Percentiles rank a stretch among this genome's conserved stretches.
Evolutionary conservation across 2,113 vertebrate species (phyloP).

Genomic region (Tiliqua scincoides): DNA sequence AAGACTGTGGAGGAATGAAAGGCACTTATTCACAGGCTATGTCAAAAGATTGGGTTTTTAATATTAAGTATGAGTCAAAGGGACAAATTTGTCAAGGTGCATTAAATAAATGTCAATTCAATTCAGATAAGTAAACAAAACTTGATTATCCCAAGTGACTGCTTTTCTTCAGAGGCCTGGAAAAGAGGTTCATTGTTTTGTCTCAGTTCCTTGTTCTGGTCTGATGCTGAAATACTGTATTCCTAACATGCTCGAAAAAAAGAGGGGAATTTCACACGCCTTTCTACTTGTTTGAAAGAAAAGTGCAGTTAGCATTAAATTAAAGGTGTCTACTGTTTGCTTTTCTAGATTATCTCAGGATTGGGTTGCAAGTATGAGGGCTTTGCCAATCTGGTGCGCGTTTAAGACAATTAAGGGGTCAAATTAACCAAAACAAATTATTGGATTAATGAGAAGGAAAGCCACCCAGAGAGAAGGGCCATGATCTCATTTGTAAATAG

Average conservation of each 20-base stretch:
- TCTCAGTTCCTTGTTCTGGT: constrained; percentile 12
- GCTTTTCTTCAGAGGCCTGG: constrained; percentile 10
- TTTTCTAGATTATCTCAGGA: constrained; percentile 63
- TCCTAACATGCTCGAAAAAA: constrained; percentile 9
- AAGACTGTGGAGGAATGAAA: constrained; percentile 26
- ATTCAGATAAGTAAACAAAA: constrained; percentile 17
- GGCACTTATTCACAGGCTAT: constrained; percentile 37
- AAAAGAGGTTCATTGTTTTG: constrained; percentile 40
- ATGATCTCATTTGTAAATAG: constrained; percentile 62
- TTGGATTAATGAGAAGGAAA: constrained; percentile 76
- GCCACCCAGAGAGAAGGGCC: constrained; percentile 79
- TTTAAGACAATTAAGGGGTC: constrained; percentile 81
- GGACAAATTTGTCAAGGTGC: background rate
- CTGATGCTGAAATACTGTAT: constrained; percentile 46
- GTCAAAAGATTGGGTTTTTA: constrained; percentile 31
- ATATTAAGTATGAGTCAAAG: background rate
- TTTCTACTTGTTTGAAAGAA: constrained; percentile 49
- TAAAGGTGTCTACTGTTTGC: constrained; percentile 61
- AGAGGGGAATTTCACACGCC: constrained; percentile 6
- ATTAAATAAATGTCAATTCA: constrained; percentile 5
- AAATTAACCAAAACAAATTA: constrained; percentile 78
- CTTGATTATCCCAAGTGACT: constrained; percentile 26
- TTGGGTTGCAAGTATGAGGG: constrained; percentile 62
- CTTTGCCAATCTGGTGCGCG: constrained; percentile 75
- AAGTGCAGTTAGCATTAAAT: constrained; percentile 46